These are phyloP conservation scores for Microtus richardsoni DNA, from an alignment of 2,113 vertebrate genomes.

Conservation along the genomic window DNA sequence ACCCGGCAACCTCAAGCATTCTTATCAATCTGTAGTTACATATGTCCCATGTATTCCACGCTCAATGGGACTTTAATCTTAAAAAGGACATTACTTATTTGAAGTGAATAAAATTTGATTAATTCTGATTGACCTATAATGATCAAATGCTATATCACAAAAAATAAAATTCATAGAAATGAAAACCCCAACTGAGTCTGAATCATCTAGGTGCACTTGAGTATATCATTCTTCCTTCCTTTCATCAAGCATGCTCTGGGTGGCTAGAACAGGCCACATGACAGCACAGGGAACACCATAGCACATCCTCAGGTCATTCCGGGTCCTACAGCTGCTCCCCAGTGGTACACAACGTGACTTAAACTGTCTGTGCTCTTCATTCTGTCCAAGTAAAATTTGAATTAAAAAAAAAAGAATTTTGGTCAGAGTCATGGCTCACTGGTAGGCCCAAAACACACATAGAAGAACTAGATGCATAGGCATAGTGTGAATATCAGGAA, in stretches of 20 bases:
- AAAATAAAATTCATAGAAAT: not conserved
- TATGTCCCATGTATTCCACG: not conserved
- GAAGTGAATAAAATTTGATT: constrained; percentile 18
- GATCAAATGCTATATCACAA: not conserved
- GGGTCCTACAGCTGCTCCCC: not conserved
- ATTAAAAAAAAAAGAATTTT: not conserved
- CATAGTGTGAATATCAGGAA: not conserved
- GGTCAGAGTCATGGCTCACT: not conserved
- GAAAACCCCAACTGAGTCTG: not conserved
- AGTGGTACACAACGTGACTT: too few relatives aligned
- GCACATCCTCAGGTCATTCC: not conserved
- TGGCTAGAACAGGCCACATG: not conserved
- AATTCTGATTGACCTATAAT: not conserved
- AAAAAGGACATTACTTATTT: not conserved
- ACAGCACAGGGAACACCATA: not conserved
- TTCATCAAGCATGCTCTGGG: not conserved
- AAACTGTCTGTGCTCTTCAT: too few relatives aligned
- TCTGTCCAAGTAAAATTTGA: not conserved
- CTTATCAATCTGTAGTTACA: not conserved
- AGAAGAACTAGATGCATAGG: not conserved
- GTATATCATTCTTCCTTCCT: not conserved
- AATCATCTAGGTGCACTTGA: not conserved
- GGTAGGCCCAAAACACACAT: too few relatives aligned
- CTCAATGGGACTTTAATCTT: not conserved
- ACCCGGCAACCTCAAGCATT: not conserved